A percentile compares a stretch with the other conserved stretches of the same genome.
Evolutionary conservation across 2,888 invertebrate species (phyloP).

Genomic region (Andrena camellia): DNA sequence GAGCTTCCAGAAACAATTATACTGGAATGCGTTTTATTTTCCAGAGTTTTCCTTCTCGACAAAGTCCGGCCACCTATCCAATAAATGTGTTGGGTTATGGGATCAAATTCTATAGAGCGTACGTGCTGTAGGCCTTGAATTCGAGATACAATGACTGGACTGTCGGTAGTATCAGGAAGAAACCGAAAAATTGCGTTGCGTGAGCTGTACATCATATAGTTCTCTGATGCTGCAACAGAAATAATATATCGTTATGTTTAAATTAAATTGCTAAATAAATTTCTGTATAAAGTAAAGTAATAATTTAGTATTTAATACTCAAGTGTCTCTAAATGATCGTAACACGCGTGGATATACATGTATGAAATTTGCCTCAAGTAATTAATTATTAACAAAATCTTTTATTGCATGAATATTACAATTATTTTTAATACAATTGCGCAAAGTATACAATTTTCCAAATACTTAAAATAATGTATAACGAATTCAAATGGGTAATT

Average conservation of each 20-base stretch:
- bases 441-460: too few species aligned
- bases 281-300: too few species aligned
- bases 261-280: background rate
- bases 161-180: conserved; percentile 91
- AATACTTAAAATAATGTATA: too few species aligned
- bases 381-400: too few species aligned
- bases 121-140: conserved; percentile 92
- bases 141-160: conserved; percentile 93
- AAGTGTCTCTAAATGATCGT: too few species aligned
- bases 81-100: conserved; percentile 88
- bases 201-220: conserved; percentile 94
- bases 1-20: conserved; percentile 88
- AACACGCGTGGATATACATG: too few species aligned
- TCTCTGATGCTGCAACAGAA: conserved; percentile 90
- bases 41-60: conserved; percentile 90
- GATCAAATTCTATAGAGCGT: conserved; percentile 95
- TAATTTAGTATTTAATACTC: too few species aligned
- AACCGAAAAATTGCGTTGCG: conserved; percentile 93
- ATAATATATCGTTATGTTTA: background rate
- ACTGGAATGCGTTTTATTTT: conserved; percentile 88
- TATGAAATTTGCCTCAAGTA: too few species aligned
- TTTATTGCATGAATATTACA: too few species aligned
- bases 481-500: too few species aligned
- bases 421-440: too few species aligned
- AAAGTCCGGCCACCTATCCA: conserved; percentile 93